Evolutionary conservation across 2,888 invertebrate genomes (phyloP).

Genomic region (Drosophila picticornis): DNA sequence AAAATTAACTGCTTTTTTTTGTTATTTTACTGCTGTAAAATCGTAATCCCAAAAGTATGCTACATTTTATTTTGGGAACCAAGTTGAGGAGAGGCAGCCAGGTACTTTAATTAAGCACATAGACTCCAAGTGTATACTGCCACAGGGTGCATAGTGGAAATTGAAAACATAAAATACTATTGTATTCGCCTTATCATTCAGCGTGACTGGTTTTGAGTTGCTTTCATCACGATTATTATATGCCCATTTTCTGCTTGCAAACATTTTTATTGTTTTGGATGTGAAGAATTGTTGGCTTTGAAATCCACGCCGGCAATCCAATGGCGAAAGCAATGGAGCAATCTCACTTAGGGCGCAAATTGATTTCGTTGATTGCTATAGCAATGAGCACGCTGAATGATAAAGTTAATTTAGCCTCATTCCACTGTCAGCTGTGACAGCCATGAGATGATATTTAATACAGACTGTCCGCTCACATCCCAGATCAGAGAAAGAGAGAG

Average conservation of each 20-base stretch:
- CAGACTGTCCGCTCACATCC: conserved; percentile 31
- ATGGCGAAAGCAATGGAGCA: conserved; percentile 26
- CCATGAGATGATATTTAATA: conserved; percentile 41
- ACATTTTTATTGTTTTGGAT: conserved; percentile 16
- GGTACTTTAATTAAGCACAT: neutral
- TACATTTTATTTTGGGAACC: neutral
- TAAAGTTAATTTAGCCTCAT: conserved; percentile 56
- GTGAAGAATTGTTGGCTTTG: conserved; percentile 12
- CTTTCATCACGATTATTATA: conserved; percentile 15
- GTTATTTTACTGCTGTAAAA: neutral
- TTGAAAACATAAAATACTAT: conserved; percentile 6
- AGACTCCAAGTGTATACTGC: neutral
- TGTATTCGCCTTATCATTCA: conserved; percentile 1
- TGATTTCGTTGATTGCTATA: conserved; percentile 42
- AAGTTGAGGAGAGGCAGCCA: neutral
- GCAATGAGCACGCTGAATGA: conserved; percentile 39
- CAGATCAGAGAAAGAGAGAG: conserved; percentile 14
- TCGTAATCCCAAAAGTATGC: neutral
- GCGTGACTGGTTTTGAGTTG: conserved; percentile 10
- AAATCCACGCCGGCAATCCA: conserved; percentile 8
- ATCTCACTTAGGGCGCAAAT: conserved; percentile 41
- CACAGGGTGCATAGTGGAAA: neutral
- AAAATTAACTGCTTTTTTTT: neutral
- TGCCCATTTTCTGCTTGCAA: neutral
- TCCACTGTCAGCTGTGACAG: conserved; percentile 32